These are phyloP conservation scores for Chironomus tepperi DNA, from an alignment of 1,140 invertebrate genomes.

Conservation along the genomic window DNA sequence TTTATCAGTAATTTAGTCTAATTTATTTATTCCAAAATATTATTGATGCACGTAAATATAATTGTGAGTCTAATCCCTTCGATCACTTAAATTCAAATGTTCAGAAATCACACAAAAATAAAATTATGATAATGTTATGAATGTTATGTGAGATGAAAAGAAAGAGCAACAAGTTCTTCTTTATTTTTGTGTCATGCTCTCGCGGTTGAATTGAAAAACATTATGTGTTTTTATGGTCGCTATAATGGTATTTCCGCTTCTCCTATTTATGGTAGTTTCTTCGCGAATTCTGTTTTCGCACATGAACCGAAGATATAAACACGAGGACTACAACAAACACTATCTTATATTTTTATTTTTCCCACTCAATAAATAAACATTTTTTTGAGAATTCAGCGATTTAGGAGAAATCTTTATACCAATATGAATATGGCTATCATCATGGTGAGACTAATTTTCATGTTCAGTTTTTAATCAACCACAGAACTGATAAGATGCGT, in stretches of 20 bases:
- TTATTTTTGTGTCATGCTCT: background rate
- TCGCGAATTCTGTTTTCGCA: background rate
- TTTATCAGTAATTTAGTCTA: background rate
- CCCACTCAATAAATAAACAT: background rate
- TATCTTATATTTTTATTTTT: background rate
- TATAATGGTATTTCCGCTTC: conserved; percentile 15
- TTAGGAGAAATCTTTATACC: background rate
- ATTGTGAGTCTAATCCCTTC: background rate
- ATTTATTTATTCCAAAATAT: background rate
- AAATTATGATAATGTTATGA: conserved; percentile 1
- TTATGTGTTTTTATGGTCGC: background rate
- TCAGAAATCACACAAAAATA: background rate
- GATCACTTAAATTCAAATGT: background rate
- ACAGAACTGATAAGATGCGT: background rate
- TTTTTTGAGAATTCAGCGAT: background rate
- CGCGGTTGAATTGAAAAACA: background rate
- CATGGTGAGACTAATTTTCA: background rate
- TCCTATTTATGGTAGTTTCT: conserved; percentile 1
- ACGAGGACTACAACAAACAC: background rate
- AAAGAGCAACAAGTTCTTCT: background rate
- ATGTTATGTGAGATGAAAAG: background rate
- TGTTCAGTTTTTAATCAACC: background rate
- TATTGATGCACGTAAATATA: background rate
- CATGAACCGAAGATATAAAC: background rate
- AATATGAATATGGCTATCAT: background rate